Evolutionary conservation across 2,888 invertebrate species (phyloP).

Genomic region (Mechanitis messenoides): DNA sequence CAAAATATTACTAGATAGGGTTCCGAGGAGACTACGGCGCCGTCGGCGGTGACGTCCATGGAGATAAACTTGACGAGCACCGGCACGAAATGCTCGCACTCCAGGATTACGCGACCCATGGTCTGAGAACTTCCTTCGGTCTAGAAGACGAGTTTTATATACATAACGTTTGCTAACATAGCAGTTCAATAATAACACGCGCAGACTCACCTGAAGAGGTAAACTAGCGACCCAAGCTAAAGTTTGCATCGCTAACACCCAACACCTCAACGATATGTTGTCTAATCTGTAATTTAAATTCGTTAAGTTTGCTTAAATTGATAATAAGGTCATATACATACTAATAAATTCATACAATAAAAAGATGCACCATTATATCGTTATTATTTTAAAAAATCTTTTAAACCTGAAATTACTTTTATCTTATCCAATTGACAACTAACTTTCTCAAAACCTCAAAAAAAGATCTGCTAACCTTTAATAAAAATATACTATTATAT

Average conservation of each 20-base stretch:
- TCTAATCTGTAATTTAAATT: slow-evolving; percentile 49
- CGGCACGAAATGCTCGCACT: slow-evolving; percentile 80
- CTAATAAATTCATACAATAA: too few relatives aligned
- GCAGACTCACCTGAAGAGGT: slow-evolving; percentile 52
- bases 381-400: too few relatives aligned
- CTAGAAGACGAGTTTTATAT: slow-evolving; percentile 34
- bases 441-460: too few relatives aligned
- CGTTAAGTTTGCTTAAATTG: too few relatives aligned
- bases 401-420: too few relatives aligned
- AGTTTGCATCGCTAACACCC: slow-evolving; percentile 87
- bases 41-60: slow-evolving; percentile 71
- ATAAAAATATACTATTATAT: not conserved
- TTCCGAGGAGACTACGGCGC: slow-evolving; percentile 57
- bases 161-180: not conserved
- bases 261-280: slow-evolving; percentile 78
- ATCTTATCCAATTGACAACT: too few relatives aligned
- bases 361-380: too few relatives aligned
- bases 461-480: too few relatives aligned
- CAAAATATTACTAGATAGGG: slow-evolving; percentile 53
- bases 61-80: slow-evolving; percentile 81
- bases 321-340: too few relatives aligned
- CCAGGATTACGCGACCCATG: slow-evolving; percentile 79
- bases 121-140: slow-evolving; percentile 70
- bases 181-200: not conserved
- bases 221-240: slow-evolving; percentile 83